These are phyloP conservation scores for Andricus grossulariae DNA, from an alignment of 1,140 invertebrate species.

Conservation along the genomic window DNA sequence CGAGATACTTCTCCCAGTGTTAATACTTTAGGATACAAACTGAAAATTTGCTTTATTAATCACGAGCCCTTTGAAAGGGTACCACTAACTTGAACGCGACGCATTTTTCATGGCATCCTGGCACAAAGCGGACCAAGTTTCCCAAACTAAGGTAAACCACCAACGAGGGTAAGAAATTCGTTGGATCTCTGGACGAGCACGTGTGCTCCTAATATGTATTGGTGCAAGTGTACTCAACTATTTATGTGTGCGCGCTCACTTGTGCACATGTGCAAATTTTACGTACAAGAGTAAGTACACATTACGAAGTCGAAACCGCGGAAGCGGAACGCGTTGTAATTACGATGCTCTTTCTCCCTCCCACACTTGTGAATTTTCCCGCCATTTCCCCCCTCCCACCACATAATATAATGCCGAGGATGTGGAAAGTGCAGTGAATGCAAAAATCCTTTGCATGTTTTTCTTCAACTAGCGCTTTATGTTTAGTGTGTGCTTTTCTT, in stretches of 20 bases:
- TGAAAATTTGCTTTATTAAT: neutral
- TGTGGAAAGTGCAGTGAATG: neutral
- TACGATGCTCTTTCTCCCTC: neutral
- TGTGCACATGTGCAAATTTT: slow-evolving; percentile 25
- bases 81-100: neutral
- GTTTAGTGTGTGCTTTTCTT: neutral
- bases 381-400: neutral
- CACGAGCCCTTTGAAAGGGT: neutral
- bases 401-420: neutral
- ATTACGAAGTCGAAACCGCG: slow-evolving; percentile 27
- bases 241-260: slow-evolving; percentile 22
- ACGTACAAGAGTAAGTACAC: slow-evolving; percentile 21
- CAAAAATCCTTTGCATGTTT: neutral
- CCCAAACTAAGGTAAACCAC: slow-evolving; percentile 21
- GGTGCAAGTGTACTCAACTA: slow-evolving; percentile 16
- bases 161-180: slow-evolving; percentile 4
- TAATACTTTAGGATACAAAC: neutral
- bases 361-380: neutral
- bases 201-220: slow-evolving; percentile 1
- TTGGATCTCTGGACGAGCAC: slow-evolving; percentile 1
- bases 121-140: slow-evolving; percentile 13
- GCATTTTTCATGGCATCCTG: neutral
- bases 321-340: neutral
- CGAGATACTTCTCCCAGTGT: neutral
- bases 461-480: neutral